Evolutionary conservation across 1,140 invertebrate genomes (phyloP).

Genomic region (Cheumatopsyche charites): DNA sequence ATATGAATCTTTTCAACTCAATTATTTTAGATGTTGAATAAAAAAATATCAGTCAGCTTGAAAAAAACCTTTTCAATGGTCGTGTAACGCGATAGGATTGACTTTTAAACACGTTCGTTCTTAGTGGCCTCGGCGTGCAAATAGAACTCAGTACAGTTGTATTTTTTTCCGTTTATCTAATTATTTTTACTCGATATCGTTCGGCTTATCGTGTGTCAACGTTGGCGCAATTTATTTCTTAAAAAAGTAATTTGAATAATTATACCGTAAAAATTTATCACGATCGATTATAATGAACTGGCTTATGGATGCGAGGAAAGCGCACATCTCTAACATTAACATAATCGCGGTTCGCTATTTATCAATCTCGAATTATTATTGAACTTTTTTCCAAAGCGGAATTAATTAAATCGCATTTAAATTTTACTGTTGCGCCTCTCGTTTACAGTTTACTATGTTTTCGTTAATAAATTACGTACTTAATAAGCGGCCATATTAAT

Average conservation of each 20-base stretch:
- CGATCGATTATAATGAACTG: too few relatives aligned
- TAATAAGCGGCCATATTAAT: neutral
- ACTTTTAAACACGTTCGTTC: constrained; percentile 9
- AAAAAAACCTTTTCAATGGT: constrained; percentile 3
- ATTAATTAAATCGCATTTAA: constrained; percentile 17
- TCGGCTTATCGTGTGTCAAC: too few relatives aligned
- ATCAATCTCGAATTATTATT: neutral
- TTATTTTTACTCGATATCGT: too few relatives aligned
- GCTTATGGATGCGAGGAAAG: neutral
- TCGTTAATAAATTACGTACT: constrained; percentile 11
- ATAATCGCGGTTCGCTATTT: neutral
- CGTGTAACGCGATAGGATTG: constrained; percentile 30
- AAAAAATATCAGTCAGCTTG: neutral
- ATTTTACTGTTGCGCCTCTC: constrained; percentile 9
- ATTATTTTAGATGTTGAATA: constrained; percentile 24
- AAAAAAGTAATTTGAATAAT: too few relatives aligned
- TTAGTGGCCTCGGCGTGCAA: neutral
- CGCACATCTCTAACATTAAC: neutral
- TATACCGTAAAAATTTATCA: too few relatives aligned
- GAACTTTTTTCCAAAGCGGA: neutral
- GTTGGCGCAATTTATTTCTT: too few relatives aligned
- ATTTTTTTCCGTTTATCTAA: neutral
- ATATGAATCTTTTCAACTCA: constrained; percentile 35
- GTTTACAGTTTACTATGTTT: neutral
- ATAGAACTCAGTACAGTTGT: neutral